Evolutionary conservation across 2,113 vertebrate species (phyloP).

Genomic region (Thinocorus orbignyianus): DNA sequence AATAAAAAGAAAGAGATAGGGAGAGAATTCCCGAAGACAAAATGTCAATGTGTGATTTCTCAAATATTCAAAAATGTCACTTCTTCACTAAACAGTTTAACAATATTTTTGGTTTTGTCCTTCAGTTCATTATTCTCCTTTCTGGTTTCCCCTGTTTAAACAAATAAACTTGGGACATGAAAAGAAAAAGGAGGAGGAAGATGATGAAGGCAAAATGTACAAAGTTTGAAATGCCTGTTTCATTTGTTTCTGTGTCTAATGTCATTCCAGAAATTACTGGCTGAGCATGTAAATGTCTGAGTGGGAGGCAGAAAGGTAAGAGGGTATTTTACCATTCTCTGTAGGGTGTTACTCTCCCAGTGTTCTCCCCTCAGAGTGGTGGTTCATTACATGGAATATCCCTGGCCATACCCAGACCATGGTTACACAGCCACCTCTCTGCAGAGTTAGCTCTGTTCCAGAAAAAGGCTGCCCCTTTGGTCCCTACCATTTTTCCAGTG

Average conservation of each 20-base stretch:
- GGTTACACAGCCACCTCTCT: background rate
- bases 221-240: background rate
- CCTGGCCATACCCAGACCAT: fast-evolving
- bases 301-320: background rate
- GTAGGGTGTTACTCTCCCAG: background rate
- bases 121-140: background rate
- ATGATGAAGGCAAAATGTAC: background rate
- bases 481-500: background rate
- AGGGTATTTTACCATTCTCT: background rate
- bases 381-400: background rate
- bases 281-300: background rate
- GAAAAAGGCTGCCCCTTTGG: background rate
- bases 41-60: background rate
- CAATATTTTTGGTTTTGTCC: background rate
- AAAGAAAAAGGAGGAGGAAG: background rate
- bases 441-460: background rate
- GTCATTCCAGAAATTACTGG: background rate
- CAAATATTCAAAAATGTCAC: background rate
- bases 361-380: background rate
- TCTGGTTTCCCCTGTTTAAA: background rate
- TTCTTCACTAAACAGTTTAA: background rate
- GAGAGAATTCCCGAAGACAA: background rate
- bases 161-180: background rate
- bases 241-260: background rate
- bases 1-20: background rate